Conservation (phyloP, 2,888 invertebrate genomes). For the Osedax frankpressi region DNA sequence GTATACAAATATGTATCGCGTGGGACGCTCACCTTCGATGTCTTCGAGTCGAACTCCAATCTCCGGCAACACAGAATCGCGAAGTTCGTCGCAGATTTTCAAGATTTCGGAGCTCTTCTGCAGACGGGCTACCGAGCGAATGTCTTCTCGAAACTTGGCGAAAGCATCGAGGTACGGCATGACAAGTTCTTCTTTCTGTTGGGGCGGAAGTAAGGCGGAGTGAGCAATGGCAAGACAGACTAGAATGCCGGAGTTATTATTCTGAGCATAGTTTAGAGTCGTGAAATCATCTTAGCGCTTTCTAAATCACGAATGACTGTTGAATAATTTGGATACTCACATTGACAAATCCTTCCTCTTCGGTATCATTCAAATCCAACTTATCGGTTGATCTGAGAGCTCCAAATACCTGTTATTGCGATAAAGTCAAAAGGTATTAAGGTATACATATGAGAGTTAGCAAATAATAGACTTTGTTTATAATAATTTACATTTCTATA, state of each 20-base stretch:
- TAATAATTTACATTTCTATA: too few relatives aligned
- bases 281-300: too few relatives aligned
- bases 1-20: too few relatives aligned
- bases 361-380: background rate
- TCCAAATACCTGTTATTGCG: slow-evolving; percentile 47
- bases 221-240: too few relatives aligned
- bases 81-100: slow-evolving; percentile 69
- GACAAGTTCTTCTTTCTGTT: slow-evolving; percentile 59
- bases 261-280: too few relatives aligned
- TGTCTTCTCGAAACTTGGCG: slow-evolving; percentile 69
- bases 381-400: slow-evolving; percentile 31
- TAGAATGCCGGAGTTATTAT: too few relatives aligned
- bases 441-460: background rate
- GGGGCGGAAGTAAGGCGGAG: background rate
- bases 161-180: slow-evolving; percentile 78
- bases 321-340: background rate
- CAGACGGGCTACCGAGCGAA: slow-evolving; percentile 58
- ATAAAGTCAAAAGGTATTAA: too few relatives aligned
- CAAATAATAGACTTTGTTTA: too few relatives aligned
- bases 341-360: background rate
- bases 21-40: too few relatives aligned
- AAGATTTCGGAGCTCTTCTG: slow-evolving; percentile 52
- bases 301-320: too few relatives aligned
- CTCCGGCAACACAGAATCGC: slow-evolving; percentile 74
- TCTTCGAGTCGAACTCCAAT: slow-evolving; percentile 90